phyloP scores from a whole-genome alignment of 2,888 invertebrate genomes.

The Brenthis hecate region DNA sequence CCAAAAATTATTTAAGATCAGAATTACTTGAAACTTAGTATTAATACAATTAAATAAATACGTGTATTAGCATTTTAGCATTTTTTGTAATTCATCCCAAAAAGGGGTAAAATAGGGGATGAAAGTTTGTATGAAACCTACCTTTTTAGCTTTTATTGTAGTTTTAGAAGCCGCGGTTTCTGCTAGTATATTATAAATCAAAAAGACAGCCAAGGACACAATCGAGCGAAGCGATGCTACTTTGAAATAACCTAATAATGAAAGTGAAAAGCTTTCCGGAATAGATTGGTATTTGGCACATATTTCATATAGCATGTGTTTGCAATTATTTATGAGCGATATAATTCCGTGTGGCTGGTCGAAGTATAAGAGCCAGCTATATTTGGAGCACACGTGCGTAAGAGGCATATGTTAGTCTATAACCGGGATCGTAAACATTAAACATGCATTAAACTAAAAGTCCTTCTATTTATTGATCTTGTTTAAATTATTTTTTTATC shows the following conservation, averaged over 20 bases:
- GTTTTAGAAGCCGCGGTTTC: too few relatives aligned
- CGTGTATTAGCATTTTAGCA: too few relatives aligned
- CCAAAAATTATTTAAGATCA: too few relatives aligned
- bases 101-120: too few relatives aligned
- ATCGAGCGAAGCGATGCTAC: not conserved
- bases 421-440: conserved; percentile 27
- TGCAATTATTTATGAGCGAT: conserved; percentile 21
- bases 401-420: conserved; percentile 12
- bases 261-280: conserved; percentile 2
- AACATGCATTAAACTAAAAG: conserved; percentile 21
- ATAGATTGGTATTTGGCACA: conserved; percentile 7
- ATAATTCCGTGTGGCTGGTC: conserved; percentile 14
- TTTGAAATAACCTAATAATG: not conserved
- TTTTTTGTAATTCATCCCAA: too few relatives aligned
- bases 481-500: not conserved
- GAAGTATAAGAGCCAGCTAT: conserved; percentile 23
- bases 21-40: too few relatives aligned
- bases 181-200: too few relatives aligned
- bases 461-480: conserved; percentile 6
- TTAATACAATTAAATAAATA: too few relatives aligned
- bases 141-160: too few relatives aligned
- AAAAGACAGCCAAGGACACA: too few relatives aligned
- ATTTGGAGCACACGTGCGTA: conserved; percentile 35
- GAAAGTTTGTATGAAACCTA: too few relatives aligned
- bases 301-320: conserved; percentile 8